Conservation (phyloP, 2,113 vertebrate species). For the Myrmecobius fasciatus region DNA sequence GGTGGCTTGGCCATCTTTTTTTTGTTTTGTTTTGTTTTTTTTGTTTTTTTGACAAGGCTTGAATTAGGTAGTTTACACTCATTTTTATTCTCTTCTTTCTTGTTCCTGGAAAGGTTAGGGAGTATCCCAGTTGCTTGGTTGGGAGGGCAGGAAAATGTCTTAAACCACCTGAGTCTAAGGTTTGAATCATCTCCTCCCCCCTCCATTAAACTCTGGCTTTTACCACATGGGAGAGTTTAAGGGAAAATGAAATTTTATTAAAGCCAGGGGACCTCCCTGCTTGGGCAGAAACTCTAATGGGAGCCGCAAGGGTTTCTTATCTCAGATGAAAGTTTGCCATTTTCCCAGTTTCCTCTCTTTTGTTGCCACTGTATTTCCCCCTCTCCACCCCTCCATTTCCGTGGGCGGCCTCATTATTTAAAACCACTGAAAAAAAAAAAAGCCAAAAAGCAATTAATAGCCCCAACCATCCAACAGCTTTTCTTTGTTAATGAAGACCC, state of each 20-base stretch:
- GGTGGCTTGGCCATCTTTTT: conserved; percentile 65
- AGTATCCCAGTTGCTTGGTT: conserved; percentile 59
- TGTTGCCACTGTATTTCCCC: conserved; percentile 50
- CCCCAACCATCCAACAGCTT: conserved; percentile 48
- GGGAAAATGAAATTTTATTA: conserved; percentile 86
- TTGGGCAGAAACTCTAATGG: conserved; percentile 79
- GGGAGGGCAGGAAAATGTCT: conserved; percentile 15
- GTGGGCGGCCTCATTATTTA: conserved; percentile 67
- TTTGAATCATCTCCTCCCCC: conserved; percentile 83
- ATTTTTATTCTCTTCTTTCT: conserved; percentile 60
- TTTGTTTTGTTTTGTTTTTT: conserved; percentile 68
- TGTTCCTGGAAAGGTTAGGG: background rate
- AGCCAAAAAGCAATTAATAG: conserved; percentile 66
- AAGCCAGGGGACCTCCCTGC: conserved; percentile 82
- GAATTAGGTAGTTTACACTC: conserved; percentile 36
- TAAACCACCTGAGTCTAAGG: conserved; percentile 82
- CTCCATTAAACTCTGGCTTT: conserved; percentile 79
- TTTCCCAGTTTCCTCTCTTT: conserved; percentile 75
- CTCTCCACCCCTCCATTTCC: conserved; percentile 8
- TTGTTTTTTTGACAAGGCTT: conserved; percentile 56
- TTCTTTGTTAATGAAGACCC: conserved; percentile 58
- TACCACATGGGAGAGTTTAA: conserved; percentile 85
- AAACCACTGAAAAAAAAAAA: conserved; percentile 62
- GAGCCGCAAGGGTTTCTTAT: conserved; percentile 80
- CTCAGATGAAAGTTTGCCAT: conserved; percentile 79